Base-by-base conservation (phyloP, 1,140 invertebrate species). In the Drosophila obscura region DNA sequence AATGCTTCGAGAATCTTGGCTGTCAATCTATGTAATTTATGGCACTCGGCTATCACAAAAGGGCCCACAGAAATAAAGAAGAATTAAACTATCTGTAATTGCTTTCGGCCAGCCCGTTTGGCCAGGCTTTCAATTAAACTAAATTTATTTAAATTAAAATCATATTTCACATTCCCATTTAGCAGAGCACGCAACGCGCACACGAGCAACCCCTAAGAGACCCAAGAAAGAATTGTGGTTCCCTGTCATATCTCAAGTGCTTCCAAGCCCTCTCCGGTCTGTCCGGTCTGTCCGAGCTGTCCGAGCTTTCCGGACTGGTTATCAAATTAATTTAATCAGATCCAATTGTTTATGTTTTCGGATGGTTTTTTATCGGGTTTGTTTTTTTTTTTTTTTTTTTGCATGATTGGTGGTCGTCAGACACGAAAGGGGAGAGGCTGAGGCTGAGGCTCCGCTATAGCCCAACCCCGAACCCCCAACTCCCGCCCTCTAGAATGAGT, bases 321-420 rank as follows among this genome's bases (percentile, higher is more conserved):
- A 87, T 87, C 82, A 88, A 82, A 72, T 82, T 85, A 82, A 82
- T 79, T 87, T 87, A 87, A 87, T 87, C 82, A 87, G 83, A 82
- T 87, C 87, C 82, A 87, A 87, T 88, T 87, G 82, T 87, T 87
- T 87, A 82, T 82, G 78, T 57, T 85, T 80, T 55, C 39, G 15
- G 26, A 26, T 35, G 16, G 9, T 56, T 63, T 48, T 24, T 8
- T 51, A 53, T 65, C 19, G 53, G 71, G 50, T 26, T 35, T 39
- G 24, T 45, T 39, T 48, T 28, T 55, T 24, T 50, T 49, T 61
- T 64, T 66, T 66, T 16, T 24, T 41, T 78, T 85, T 87, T 56
- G 78, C 71, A 88, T 87, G 83, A 87, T 87, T 87, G 60, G 82
- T 87, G 66, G 83, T 48, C 46, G 51, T 64, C 66, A 82, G 71